A percentile compares a stretch with the other conserved stretches of the same genome.
phyloP scores from a whole-genome alignment of 2,113 vertebrate species.

The Vulpes vulpes region DNA sequence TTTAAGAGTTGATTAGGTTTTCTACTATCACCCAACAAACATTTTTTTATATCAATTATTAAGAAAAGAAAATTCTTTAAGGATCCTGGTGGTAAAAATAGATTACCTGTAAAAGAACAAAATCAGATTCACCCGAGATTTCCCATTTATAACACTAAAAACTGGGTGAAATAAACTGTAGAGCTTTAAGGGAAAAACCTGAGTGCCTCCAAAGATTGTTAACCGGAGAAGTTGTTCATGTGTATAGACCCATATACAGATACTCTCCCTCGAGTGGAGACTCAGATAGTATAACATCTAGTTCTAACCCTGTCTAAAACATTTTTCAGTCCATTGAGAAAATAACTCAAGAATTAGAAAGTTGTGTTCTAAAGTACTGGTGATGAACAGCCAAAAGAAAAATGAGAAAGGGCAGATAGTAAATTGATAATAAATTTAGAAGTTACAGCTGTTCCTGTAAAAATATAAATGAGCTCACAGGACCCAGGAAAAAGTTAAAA shows the following conservation, averaged over 20 bases:
- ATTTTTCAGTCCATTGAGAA: background rate
- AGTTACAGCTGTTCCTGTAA: background rate
- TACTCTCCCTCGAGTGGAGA: background rate
- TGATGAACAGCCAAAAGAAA: background rate
- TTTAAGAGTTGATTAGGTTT: background rate
- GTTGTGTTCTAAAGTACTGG: background rate
- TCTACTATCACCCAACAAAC: background rate
- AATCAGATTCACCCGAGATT: background rate
- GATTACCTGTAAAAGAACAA: constrained; percentile 31
- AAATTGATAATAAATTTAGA: background rate
- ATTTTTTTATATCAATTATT: background rate
- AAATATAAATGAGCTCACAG: background rate
- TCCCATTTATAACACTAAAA: background rate
- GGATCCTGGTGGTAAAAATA: background rate
- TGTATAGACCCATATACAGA: background rate
- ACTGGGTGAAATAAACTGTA: background rate
- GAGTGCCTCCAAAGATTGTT: background rate
- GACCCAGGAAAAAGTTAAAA: background rate
- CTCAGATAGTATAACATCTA: background rate
- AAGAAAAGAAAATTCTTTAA: background rate
- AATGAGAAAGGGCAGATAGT: background rate
- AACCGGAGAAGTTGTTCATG: background rate
- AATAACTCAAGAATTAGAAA: background rate
- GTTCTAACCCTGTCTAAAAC: background rate
- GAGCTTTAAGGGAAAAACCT: background rate